These are phyloP conservation scores for Rhagoletis pomonella DNA, from an alignment of 1,140 invertebrate genomes.

Conservation along the genomic window DNA sequence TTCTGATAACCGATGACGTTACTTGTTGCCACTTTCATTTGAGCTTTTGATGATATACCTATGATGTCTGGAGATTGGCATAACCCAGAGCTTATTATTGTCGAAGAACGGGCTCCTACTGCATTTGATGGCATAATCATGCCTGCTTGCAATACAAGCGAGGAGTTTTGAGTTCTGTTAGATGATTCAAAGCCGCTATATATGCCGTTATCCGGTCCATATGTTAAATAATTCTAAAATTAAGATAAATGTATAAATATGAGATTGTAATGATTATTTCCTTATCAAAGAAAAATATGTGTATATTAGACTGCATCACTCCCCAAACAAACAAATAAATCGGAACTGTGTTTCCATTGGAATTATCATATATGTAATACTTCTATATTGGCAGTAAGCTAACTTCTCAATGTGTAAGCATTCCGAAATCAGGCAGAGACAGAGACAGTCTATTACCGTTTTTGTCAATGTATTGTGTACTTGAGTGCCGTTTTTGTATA, in stretches of 20 bases:
- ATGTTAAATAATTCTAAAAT: conserved; percentile 68
- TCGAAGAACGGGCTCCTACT: neutral
- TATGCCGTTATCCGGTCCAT: conserved; percentile 65
- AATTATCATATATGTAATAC: too few relatives aligned
- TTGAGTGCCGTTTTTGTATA: too few relatives aligned
- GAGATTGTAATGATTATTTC: too few relatives aligned
- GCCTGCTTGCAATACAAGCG: conserved; percentile 55
- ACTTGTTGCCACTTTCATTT: conserved; percentile 56
- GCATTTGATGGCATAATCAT: neutral
- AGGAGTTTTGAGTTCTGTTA: conserved; percentile 59
- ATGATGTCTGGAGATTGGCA: conserved; percentile 70
- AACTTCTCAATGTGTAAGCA: too few relatives aligned
- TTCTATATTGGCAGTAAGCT: too few relatives aligned
- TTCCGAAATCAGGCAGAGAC: too few relatives aligned
- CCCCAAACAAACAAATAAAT: too few relatives aligned
- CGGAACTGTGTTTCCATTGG: too few relatives aligned
- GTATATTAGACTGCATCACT: too few relatives aligned
- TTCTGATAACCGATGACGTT: conserved; percentile 58
- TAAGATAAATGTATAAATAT: neutral
- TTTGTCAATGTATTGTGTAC: too few relatives aligned
- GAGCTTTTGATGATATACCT: conserved; percentile 63
- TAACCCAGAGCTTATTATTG: conserved; percentile 31
- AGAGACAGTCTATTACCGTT: too few relatives aligned
- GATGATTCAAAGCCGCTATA: conserved; percentile 64
- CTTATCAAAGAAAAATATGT: too few relatives aligned